phyloP scores from a whole-genome alignment of 37 sponge, comb jelly and placozoan species.

The Mnemiopsis leidyi region DNA sequence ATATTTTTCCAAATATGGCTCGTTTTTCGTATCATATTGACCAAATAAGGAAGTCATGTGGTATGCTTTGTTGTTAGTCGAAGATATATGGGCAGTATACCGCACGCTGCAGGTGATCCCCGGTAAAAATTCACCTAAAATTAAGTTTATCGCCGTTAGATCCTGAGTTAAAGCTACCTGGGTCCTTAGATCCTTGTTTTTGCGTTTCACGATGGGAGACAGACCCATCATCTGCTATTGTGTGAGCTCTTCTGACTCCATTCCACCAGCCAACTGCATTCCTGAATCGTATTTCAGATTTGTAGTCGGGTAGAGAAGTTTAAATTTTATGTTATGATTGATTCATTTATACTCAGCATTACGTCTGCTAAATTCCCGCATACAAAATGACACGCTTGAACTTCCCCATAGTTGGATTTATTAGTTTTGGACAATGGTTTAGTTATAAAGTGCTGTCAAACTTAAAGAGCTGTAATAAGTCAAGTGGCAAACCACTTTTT shows the following conservation, averaged over 20 bases:
- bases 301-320: too few relatives aligned
- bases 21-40: not conserved
- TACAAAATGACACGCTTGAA: too few relatives aligned
- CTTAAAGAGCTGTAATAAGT: too few relatives aligned
- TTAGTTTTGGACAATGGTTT: too few relatives aligned
- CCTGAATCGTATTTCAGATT: too few relatives aligned
- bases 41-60: slow-evolving; percentile 8
- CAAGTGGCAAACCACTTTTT: too few relatives aligned
- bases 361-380: too few relatives aligned
- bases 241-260: not conserved
- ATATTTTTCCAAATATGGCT: not conserved
- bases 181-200: not conserved
- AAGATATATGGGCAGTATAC: not conserved
- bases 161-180: not conserved
- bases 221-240: not conserved
- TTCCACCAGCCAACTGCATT: not conserved
- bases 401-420: too few relatives aligned
- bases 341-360: too few relatives aligned
- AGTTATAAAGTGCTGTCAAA: too few relatives aligned
- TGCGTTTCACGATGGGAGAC: not conserved
- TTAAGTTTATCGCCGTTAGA: slow-evolving; percentile 17
- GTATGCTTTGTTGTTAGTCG: not conserved
- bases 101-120: not conserved
- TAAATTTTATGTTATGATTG: too few relatives aligned
- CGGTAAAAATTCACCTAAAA: slow-evolving; percentile 57